Evolutionary conservation across 2,888 invertebrate genomes (phyloP), one percentile per base, ranked within the genome.

Genomic region (Blastobasis lacticolella): DNA sequence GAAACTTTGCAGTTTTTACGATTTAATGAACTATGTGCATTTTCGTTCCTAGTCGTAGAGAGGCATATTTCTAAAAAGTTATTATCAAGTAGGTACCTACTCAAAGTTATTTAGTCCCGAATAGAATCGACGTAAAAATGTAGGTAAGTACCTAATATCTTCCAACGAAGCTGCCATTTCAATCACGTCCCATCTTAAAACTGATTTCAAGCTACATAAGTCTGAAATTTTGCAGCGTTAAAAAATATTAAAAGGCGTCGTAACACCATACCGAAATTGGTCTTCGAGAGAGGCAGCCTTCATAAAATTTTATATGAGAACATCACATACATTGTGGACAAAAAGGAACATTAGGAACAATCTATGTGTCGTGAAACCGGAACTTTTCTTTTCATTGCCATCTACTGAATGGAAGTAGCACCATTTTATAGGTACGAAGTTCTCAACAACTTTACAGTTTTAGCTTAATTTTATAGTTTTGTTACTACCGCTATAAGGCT

Each of bases 251-350:
- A 50, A 52, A 51, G 54, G 55, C 49, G 51, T 59, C 58, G 57
- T 64, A 67, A 68, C 64, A 66, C 69, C 58, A 70, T 75, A 73
- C 71, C 71, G 71, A 71, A 77, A 72, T 69, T 66, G 69, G 68
- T 74, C 66, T 66, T 65, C 63, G 64, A 66, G 49, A 47, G 41
- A 49, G 51, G 50, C 63, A 66, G 64, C 65, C 66, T 64, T 62
- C 68, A 75, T 81, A 79, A 81, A 78, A 80, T 75, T 78, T 81
- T 77, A 79, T 77, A 71, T 66, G 73, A 72, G 74, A 77, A 73
- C 68, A 78, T 74, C 73, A 69, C 75, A 74, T 78, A 78, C 74
- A 81, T 78, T 79, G 75, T 78, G 77, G 75, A 77, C 76, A 78
- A 79, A 77, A 64, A 74, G 70, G 76, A 68, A 66, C 71, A 79